Evolutionary conservation across 2,888 invertebrate genomes (phyloP).

Genomic region (Macroteleia sp.): DNA sequence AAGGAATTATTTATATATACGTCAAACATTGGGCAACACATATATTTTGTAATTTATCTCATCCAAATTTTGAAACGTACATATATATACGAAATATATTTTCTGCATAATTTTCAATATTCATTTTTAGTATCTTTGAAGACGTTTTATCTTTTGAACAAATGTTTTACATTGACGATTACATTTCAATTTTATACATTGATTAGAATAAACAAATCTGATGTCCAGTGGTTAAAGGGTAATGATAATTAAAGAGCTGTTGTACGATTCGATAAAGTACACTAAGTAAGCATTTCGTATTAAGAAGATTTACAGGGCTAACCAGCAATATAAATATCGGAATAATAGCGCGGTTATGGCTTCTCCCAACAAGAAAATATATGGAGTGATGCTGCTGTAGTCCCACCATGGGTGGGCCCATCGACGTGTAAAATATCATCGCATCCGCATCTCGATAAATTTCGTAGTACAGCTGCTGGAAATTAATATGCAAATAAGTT

Average conservation of each 20-base stretch:
- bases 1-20: no score
- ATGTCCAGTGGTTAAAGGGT: constrained; percentile 12
- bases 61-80: no score
- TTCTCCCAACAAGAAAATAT: constrained; percentile 74
- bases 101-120: no score
- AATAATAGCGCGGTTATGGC: constrained; percentile 79
- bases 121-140: no score
- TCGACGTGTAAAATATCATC: constrained; percentile 80
- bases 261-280: constrained; percentile 75
- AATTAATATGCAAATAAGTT: constrained; percentile 77
- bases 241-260: constrained; percentile 44
- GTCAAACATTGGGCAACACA: no score
- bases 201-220: constrained; percentile 67
- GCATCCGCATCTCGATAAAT: constrained; percentile 79
- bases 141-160: no score
- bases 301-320: constrained; percentile 79
- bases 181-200: not conserved
- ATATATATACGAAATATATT: no score
- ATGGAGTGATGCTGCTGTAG: constrained; percentile 78
- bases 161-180: not conserved
- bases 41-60: no score
- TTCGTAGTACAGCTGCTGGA: constrained; percentile 76
- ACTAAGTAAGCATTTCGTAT: constrained; percentile 75
- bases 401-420: constrained; percentile 70
- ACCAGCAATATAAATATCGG: constrained; percentile 78